Evolutionary conservation across 2,113 vertebrate species (phyloP), one percentile per base, ranked within the genome.

Genomic region (Trichechus manatus): DNA sequence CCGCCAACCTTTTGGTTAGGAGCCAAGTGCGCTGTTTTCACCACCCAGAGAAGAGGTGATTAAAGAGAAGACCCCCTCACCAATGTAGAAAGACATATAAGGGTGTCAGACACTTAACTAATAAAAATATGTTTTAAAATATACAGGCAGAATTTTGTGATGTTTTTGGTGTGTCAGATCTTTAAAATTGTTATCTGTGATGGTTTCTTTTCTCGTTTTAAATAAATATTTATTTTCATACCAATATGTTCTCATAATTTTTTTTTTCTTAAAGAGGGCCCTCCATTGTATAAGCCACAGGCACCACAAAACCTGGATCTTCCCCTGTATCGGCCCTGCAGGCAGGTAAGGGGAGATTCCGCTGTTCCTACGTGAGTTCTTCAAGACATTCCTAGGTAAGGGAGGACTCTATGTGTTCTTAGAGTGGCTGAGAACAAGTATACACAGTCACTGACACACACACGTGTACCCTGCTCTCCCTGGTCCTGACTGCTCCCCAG

Each of bases 171-270:
- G 84, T 50, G 17, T 89, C 78, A 89, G 61, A 93, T 56, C 50
- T 94, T 94, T 84, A 77, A 77, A 90, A 53, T 1, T 72, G 77
- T n/a, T 66, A 42, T 77, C 83, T 91, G 50, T 39, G 82, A 5
- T 72, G n/a, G 19, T 59, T 64, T 96, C 25, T 39, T 85, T 56
- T 96, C 20, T 39, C 80, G 70, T 64, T 84, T 82, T 81, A 87
- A 93, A 70, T 53, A 82, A 68, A 72, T 78, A 33, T 68, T 79
- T 93, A 79, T 59, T 68, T 77, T 75, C 33, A 70, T 10, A 64
- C 29, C 79, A 74, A 80, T 47, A 47, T 47, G 47, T 6, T 47
- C 7, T 47, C 47, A 47, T 7, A 47, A 82, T 29, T 66, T 70
- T 53, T 53, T 53, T 77, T 87, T 64, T 36, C 50, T 91, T 36